Base-by-base conservation (phyloP, 2,797 vertebrate species). In the Fratercula arctica region DNA sequence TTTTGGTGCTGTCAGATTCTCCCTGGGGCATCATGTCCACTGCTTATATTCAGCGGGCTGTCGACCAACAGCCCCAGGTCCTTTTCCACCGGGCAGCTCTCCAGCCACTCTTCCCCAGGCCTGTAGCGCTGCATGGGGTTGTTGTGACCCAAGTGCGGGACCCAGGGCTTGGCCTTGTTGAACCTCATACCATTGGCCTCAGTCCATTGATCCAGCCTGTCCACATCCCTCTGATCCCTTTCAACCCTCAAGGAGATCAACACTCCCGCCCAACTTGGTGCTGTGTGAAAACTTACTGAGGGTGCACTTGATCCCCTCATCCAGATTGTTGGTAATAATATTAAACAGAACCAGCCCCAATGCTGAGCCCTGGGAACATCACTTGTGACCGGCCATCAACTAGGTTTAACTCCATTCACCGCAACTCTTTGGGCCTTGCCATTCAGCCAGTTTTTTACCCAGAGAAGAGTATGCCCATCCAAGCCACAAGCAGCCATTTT, bases 61-160 rank as follows among this genome's bases (percentile, higher is more conserved):
- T 18, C 0, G 1, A 56, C 6, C 26, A 75, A 10, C 31, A 43
- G 4, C 5, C 20, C 3, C 16, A 59, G 35, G 9, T n/a, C 19
- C 4, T 78, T 66, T 41, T 35, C 46, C 0, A 0, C 16, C 0
- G 0, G 26, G 15, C 41, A 75, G 10, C 19, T 56, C 54, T n/a
- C 48, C 26, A 6, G 3, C 4, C 26, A 53, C 16, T 61, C 28
- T 59, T 39, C 29, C 19, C 18, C 41, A 18, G 54, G 29, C 24
- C 26, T 28, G 14, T 28, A 28, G 24, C 0, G 0, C 6, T 39
- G 12, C 21, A 13, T 29, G 41, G 16, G 26, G 9, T 2, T 72
- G 10, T 29, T 72, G 10, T 33, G 41, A 13, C 37, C 16, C 1
- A 21, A 41, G 7, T 39, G 24, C 31, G 60, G 45, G 17, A 26